Evolutionary conservation across 2,888 invertebrate species (phyloP).

Genomic region (Hofmannophila pseudospretella): DNA sequence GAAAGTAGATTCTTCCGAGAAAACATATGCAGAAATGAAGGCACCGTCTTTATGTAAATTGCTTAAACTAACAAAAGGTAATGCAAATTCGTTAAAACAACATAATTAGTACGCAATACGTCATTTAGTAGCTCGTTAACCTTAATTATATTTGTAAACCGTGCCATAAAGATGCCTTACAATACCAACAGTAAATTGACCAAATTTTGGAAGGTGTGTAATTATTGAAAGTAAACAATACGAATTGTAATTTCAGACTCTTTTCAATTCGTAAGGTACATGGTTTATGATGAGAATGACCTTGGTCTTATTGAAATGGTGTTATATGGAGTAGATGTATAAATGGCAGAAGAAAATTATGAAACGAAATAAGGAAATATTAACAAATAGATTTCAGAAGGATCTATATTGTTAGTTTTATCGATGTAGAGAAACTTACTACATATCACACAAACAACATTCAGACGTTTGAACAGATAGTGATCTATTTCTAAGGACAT

Average conservation of each 20-base stretch:
- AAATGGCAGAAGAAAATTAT: too few species aligned
- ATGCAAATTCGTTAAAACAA: slow-evolving; percentile 2
- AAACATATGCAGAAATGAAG: too few species aligned
- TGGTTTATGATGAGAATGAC: slow-evolving; percentile 26
- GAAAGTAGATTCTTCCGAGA: too few species aligned
- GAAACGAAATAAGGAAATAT: too few species aligned
- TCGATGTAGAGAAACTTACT: too few species aligned
- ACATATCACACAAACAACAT: too few species aligned
- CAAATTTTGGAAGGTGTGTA: slow-evolving; percentile 19
- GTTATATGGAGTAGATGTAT: not conserved
- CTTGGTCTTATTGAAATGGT: slow-evolving; percentile 16
- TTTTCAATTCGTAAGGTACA: slow-evolving; percentile 14
- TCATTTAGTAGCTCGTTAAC: slow-evolving; percentile 20
- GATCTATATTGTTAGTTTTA: too few species aligned
- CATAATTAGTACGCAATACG: slow-evolving; percentile 8
- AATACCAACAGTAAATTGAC: slow-evolving; percentile 1
- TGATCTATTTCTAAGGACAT: too few species aligned
- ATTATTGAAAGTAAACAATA: slow-evolving; percentile 24
- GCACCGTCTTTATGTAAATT: too few species aligned
- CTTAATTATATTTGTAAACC: slow-evolving; percentile 20
- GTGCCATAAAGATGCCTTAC: slow-evolving; percentile 14
- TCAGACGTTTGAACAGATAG: too few species aligned
- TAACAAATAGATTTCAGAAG: too few species aligned
- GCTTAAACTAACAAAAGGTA: too few species aligned
- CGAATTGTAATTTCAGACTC: slow-evolving; percentile 12